Conservation (phyloP, 1,140 invertebrate genomes). For the Odontomachus brunneus region DNA sequence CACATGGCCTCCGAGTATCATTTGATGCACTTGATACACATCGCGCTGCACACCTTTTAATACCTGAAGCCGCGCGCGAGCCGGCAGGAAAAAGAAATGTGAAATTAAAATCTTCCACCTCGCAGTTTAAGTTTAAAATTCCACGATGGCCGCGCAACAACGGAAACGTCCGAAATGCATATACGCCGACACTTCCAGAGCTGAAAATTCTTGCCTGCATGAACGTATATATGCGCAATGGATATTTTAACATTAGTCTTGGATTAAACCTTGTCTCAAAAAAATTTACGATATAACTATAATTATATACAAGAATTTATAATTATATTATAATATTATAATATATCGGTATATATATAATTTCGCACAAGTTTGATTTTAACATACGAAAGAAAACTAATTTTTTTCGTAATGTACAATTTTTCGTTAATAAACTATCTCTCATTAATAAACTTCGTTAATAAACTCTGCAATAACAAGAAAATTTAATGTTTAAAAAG, state of each 20-base stretch:
- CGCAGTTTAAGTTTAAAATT: constrained; percentile 22
- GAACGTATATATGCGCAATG: not conserved
- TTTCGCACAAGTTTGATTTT: too few relatives aligned
- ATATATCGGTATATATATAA: too few relatives aligned
- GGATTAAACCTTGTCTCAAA: not conserved
- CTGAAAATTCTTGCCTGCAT: not conserved
- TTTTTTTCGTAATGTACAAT: too few relatives aligned
- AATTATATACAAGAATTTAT: not conserved
- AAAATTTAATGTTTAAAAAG: not conserved
- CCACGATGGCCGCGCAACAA: not conserved
- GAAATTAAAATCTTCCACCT: constrained; percentile 25
- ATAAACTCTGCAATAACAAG: too few relatives aligned
- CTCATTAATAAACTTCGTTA: too few relatives aligned
- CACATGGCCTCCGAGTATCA: constrained; percentile 19
- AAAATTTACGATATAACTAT: not conserved
- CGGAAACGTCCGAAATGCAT: not conserved
- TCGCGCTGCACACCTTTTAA: constrained; percentile 38
- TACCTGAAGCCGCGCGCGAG: constrained; percentile 23
- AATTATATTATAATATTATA: not conserved
- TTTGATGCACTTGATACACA: constrained; percentile 57
- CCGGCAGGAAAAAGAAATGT: not conserved
- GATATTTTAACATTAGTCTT: not conserved
- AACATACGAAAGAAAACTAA: too few relatives aligned
- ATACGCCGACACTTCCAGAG: not conserved
- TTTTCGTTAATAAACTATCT: too few relatives aligned